phyloP scores from a whole-genome alignment of 2,797 vertebrate genomes.

The Lagothrix lagotricha region DNA sequence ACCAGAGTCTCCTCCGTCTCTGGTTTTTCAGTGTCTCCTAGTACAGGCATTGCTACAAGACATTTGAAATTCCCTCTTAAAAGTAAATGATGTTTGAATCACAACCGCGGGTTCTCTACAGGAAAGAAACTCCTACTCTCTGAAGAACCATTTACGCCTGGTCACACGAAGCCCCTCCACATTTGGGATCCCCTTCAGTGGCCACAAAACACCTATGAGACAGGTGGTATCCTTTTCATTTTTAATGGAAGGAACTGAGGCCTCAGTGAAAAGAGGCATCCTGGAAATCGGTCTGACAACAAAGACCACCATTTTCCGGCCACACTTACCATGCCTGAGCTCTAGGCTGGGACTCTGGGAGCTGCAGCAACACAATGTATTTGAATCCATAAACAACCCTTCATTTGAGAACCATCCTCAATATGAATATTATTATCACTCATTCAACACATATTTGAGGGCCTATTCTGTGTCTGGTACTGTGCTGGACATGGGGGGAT shows the following conservation, averaged over 20 bases:
- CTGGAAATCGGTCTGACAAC: background rate
- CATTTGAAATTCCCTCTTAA: background rate
- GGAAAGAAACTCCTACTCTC: background rate
- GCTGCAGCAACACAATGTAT: accelerated
- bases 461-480: background rate
- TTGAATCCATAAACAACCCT: background rate
- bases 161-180: background rate
- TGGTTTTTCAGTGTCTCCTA: background rate
- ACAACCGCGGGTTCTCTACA: background rate
- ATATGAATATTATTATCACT: background rate
- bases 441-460: background rate
- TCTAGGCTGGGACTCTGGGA: background rate
- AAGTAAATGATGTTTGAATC: background rate
- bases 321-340: accelerated
- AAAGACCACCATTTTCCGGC: accelerated
- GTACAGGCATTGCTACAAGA: background rate
- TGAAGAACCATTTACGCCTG: background rate
- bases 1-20: background rate
- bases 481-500: accelerated
- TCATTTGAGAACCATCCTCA: background rate
- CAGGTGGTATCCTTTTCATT: background rate
- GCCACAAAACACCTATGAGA: background rate
- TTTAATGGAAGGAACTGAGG: background rate
- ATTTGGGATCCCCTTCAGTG: background rate
- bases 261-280: background rate